These are phyloP conservation scores for Onthophagus taurus DNA, from an alignment of 1,140 invertebrate genomes.

Conservation along the genomic window DNA sequence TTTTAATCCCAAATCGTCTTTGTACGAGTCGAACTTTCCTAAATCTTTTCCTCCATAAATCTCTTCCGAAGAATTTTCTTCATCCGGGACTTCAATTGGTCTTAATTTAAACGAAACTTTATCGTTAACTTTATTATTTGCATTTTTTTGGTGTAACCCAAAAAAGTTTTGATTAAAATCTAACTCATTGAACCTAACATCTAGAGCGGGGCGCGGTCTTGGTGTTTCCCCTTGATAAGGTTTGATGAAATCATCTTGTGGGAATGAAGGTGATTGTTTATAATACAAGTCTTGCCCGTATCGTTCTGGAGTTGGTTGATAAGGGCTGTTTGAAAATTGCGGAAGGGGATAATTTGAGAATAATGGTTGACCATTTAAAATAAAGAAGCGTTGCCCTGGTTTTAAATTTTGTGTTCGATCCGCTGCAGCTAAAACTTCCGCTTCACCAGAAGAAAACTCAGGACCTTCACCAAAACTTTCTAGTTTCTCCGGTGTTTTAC, in stretches of 20 bases:
- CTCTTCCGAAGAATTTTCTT: too few species aligned
- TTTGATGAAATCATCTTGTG: constrained; percentile 8
- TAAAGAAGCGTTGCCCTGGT: constrained; percentile 43
- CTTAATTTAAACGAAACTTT: constrained; percentile 1
- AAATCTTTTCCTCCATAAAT: too few species aligned
- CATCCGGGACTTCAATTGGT: constrained; percentile 9
- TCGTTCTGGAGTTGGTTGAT: background rate
- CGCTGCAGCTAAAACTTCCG: constrained; percentile 33
- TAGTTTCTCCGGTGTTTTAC: constrained; percentile 38
- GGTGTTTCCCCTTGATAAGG: too few species aligned
- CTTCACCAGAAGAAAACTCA: constrained; percentile 32
- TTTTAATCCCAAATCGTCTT: too few species aligned
- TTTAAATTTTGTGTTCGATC: constrained; percentile 25
- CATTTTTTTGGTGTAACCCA: too few species aligned
- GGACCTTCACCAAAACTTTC: constrained; percentile 36
- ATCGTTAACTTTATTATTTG: background rate
- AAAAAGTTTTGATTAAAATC: too few species aligned
- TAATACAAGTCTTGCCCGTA: background rate
- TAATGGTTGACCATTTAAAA: constrained; percentile 32
- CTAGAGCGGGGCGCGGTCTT: constrained; percentile 15
- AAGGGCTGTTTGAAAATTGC: constrained; percentile 10
- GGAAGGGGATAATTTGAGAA: constrained; percentile 26
- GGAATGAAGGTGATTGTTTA: constrained; percentile 9
- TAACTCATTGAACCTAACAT: too few species aligned
- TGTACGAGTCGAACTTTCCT: too few species aligned